Percentiles rank a stretch among this genome's conserved stretches.
Conservation (phyloP, 1,140 invertebrate species). For the Atta texana region DNA sequence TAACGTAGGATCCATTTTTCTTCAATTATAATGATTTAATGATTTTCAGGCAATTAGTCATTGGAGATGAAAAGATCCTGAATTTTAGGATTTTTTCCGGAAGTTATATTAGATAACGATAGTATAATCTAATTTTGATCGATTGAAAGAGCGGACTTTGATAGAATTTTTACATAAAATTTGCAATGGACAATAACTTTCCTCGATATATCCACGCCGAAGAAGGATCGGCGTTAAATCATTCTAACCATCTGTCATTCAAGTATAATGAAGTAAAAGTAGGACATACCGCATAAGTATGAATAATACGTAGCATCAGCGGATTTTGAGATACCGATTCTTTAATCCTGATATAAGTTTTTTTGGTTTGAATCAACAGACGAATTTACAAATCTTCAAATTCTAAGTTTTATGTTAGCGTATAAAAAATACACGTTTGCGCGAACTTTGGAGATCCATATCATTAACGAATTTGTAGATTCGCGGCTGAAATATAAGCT, state of each 20-base stretch:
- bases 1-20: neutral
- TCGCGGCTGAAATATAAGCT: neutral
- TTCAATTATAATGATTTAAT: neutral
- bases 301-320: conserved; percentile 41
- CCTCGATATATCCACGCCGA: neutral
- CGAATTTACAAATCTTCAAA: too few species aligned
- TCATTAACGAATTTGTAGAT: neutral
- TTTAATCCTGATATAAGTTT: neutral
- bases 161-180: neutral
- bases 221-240: conserved; percentile 6
- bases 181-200: neutral
- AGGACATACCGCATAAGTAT: conserved; percentile 36
- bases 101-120: neutral
- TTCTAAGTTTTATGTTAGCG: too few species aligned
- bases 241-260: conserved; percentile 27
- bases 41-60: neutral
- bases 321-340: conserved; percentile 13
- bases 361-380: neutral
- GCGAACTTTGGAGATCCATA: neutral
- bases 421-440: too few species aligned
- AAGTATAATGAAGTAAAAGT: conserved; percentile 54
- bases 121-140: neutral
- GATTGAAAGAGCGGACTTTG: neutral
- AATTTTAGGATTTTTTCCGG: neutral
- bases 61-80: neutral